A percentile compares a stretch with the other conserved stretches of the same genome.
These are phyloP conservation scores for Philereme vetulata DNA, from an alignment of 2,888 invertebrate species.

Conservation along the genomic window DNA sequence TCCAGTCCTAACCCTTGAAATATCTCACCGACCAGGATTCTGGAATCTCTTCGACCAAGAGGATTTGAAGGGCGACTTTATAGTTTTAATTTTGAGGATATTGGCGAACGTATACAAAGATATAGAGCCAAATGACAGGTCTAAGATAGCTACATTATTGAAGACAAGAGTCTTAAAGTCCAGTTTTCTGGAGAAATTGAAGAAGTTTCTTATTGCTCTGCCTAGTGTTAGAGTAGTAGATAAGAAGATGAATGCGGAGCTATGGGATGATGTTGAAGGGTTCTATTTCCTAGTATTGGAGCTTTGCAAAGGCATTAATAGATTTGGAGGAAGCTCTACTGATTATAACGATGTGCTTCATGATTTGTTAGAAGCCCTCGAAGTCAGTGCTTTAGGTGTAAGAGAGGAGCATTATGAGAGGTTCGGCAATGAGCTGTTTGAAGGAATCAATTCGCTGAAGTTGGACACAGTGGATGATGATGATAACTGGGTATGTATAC, in stretches of 20 bases:
- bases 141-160: conserved; percentile 60
- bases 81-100: conserved; percentile 75
- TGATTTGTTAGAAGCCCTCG: conserved; percentile 59
- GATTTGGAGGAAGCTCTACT: conserved; percentile 51
- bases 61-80: conserved; percentile 73
- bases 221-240: conserved; percentile 65
- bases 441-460: conserved; percentile 52
- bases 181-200: conserved; percentile 60
- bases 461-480: conserved; percentile 44
- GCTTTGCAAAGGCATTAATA: conserved; percentile 63
- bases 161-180: conserved; percentile 61
- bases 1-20: conserved; percentile 67
- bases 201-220: conserved; percentile 57
- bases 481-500: conserved; percentile 53
- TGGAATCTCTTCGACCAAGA: conserved; percentile 67
- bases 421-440: conserved; percentile 74
- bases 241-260: conserved; percentile 66
- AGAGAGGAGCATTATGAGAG: conserved; percentile 66
- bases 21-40: conserved; percentile 72
- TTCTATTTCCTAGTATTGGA: conserved; percentile 60
- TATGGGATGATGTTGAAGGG: conserved; percentile 73
- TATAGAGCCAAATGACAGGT: conserved; percentile 59
- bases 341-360: conserved; percentile 52
- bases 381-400: conserved; percentile 63
- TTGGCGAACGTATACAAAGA: conserved; percentile 66